Percentiles rank a stretch among this genome's conserved stretches.
Evolutionary conservation across 53 echinoderm and acorn worm genomes (phyloP).

Genomic region (Arbacia lixula): DNA sequence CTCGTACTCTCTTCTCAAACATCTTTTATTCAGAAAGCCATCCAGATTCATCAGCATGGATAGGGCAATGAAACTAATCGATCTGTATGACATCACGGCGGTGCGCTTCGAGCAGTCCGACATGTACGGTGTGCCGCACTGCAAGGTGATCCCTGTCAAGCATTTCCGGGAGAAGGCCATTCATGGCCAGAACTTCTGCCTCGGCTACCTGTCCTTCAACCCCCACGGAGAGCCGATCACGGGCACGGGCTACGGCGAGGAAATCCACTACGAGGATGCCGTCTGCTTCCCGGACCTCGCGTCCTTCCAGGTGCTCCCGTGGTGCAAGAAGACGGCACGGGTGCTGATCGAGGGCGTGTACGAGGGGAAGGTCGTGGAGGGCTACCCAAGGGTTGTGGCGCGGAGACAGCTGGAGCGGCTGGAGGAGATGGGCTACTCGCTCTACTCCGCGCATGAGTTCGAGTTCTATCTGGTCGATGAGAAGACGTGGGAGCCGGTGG

Average conservation of each 20-base stretch:
- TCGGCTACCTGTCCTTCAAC: constrained; percentile 68
- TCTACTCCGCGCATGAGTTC: constrained; percentile 39
- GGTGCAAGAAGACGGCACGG: constrained; percentile 74
- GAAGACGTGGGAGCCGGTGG: constrained; percentile 33
- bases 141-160: constrained; percentile 70
- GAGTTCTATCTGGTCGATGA: constrained; percentile 47
- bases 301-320: constrained; percentile 81
- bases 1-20: neutral
- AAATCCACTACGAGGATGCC: constrained; percentile 70
- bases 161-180: constrained; percentile 72
- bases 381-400: constrained; percentile 41
- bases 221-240: constrained; percentile 50
- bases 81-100: constrained; percentile 60
- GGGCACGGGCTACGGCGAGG: constrained; percentile 71
- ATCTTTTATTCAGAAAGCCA: neutral
- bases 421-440: constrained; percentile 39
- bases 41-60: constrained; percentile 7
- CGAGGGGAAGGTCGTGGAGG: constrained; percentile 48
- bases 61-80: constrained; percentile 42
- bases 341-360: constrained; percentile 70
- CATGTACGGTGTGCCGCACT: constrained; percentile 76
- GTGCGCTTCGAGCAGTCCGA: constrained; percentile 86
- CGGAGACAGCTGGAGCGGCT: constrained; percentile 30
- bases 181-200: constrained; percentile 62
- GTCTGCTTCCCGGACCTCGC: constrained; percentile 72